Base-by-base conservation (phyloP, 2,888 invertebrate genomes). In the Hermaeophaga mercurialis region DNA sequence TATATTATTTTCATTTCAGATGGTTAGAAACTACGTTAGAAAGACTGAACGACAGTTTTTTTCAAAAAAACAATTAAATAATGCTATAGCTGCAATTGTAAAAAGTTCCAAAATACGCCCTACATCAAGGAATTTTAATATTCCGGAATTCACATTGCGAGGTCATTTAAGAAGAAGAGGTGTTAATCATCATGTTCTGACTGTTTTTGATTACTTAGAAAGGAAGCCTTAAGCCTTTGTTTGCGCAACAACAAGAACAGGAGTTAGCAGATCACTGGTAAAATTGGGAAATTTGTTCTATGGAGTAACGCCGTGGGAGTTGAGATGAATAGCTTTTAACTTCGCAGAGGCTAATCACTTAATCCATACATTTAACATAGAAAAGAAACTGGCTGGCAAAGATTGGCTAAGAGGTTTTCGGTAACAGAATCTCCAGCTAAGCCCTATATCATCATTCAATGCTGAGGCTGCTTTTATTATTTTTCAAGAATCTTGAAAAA, bases 201-300 rank as follows among this genome's bases (percentile, higher is more conserved):
- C 14, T 22, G 18, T 31, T 8, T 3, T 28, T 22, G 3, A 22
- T 6, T 22, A 6, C 22, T 5, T 22, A 6, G 22, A 22, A 22
- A 22, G 52, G 36, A 52, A 39, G 36, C 50, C 55, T 24, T n/a
- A 52, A 41, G n/a, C 22, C 22, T 5, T 3, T 22, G 4, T 52
- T 59, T 34, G 53, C 53, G n/a, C 45, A 52, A 52, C 38, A 41
- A 44, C 59, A 59, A 56, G 46, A 59, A 26, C 14, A 26, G 39
- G 41, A 55, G 52, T 34, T 59, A 46, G 50, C 53, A 24, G 28
- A 28, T 28, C 50, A 58, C 33, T 54, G 7, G 28, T 58, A 6
- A 58, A 55, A 38, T 54, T 58, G 33, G 54, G 17, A 48, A 49
- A 54, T 58, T 48, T 55, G 55, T 55, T 55, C 22, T 48, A 55